phyloP scores from a whole-genome alignment of 2,113 vertebrate genomes.

The Pygoscelis antarcticus region DNA sequence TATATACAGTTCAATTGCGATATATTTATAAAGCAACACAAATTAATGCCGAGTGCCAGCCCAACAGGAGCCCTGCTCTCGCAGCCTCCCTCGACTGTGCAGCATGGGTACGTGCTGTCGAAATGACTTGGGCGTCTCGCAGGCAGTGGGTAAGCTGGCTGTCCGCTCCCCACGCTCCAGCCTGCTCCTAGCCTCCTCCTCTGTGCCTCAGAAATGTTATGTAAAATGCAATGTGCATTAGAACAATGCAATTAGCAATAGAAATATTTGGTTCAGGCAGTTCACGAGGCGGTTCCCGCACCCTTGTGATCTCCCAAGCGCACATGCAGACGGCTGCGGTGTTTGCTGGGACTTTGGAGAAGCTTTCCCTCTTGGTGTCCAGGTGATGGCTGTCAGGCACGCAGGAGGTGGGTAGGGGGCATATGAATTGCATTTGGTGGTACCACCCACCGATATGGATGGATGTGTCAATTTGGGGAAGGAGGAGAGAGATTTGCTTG shows the following conservation, averaged over 20 bases:
- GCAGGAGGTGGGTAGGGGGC: not conserved
- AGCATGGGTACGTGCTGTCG: not conserved
- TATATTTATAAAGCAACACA: not conserved
- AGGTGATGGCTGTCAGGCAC: not conserved
- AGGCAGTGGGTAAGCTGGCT: not conserved
- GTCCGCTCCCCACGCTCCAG: not conserved
- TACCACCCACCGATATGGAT: rapidly evolving
- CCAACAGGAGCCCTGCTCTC: not conserved
- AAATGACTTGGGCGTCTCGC: not conserved
- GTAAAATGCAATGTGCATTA: not conserved
- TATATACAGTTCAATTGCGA: rapidly evolving
- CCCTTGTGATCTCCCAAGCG: rapidly evolving
- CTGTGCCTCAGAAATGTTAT: not conserved
- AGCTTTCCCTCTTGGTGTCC: not conserved
- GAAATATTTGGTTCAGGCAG: not conserved
- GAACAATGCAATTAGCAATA: not conserved
- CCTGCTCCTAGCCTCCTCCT: not conserved
- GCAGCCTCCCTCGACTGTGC: not conserved
- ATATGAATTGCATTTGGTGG: not conserved
- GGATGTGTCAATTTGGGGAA: not conserved
- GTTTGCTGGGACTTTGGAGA: not conserved
- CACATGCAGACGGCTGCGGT: rapidly evolving
- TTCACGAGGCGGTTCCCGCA: not conserved
- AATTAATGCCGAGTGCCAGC: not conserved
- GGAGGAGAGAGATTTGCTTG: not conserved